Percentiles rank a stretch among this genome's conserved stretches.
Conservation (phyloP, 1,140 invertebrate species). For the Capitella teleta region DNA sequence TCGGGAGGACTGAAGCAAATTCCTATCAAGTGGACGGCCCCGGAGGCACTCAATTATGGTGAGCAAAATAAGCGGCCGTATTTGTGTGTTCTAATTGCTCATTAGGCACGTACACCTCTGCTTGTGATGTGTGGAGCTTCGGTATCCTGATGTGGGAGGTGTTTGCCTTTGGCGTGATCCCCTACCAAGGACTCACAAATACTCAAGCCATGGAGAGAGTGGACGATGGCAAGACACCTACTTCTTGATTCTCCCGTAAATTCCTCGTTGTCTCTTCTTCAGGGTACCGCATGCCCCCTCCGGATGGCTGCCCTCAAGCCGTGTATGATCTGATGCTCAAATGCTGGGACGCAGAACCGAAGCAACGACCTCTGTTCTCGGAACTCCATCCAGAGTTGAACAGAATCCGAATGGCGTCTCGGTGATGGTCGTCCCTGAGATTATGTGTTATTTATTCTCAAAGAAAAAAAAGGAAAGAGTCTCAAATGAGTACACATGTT, state of each 20-base stretch:
- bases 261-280: neutral
- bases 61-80: constrained; percentile 17
- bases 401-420: neutral
- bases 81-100: neutral
- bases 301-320: constrained; percentile 73
- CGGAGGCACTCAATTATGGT: constrained; percentile 92
- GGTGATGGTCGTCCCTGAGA: neutral
- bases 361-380: constrained; percentile 81
- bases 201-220: constrained; percentile 66
- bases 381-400: constrained; percentile 50
- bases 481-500: too few relatives aligned
- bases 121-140: constrained; percentile 98
- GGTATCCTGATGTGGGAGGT: constrained; percentile 95
- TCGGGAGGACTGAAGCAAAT: constrained; percentile 97
- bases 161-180: constrained; percentile 82
- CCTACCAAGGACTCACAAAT: constrained; percentile 71
- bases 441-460: neutral
- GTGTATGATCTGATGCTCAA: constrained; percentile 81
- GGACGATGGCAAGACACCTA: constrained; percentile 58
- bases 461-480: too few relatives aligned
- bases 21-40: constrained; percentile 95
- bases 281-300: constrained; percentile 84
- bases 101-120: constrained; percentile 67
- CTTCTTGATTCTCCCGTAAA: neutral
- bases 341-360: constrained; percentile 87